Conservation (phyloP, 2,113 vertebrate genomes). For the Oxyura jamaicensis region DNA sequence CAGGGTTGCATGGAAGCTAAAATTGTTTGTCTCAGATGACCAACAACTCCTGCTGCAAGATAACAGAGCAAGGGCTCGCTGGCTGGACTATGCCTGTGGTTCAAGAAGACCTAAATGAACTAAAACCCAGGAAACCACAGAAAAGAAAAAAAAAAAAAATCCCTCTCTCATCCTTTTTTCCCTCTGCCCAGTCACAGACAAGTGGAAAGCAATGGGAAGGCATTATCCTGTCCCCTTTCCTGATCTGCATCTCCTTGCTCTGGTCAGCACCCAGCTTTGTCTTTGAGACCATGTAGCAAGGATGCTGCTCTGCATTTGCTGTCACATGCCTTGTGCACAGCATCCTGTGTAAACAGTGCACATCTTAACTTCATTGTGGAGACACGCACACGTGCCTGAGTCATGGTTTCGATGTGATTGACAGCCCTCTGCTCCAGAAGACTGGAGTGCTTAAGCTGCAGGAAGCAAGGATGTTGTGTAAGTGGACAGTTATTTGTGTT, state of each 20-base stretch:
- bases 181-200: not conserved
- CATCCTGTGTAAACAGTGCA: not conserved
- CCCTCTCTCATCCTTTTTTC: not conserved
- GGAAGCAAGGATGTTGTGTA: constrained; percentile 71
- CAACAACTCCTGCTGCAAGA: not conserved
- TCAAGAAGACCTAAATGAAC: not conserved
- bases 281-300: accelerated
- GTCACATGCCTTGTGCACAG: not conserved
- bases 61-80: not conserved
- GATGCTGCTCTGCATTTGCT: not conserved
- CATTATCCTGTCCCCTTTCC: not conserved
- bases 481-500: constrained; percentile 73
- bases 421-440: constrained; percentile 39
- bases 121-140: not conserved
- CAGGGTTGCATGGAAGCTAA: not conserved
- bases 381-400: not conserved
- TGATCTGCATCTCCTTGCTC: not conserved
- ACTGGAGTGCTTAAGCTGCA: constrained; percentile 21
- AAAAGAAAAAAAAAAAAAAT: not conserved
- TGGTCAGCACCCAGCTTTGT: not conserved
- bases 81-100: not conserved
- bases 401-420: not conserved
- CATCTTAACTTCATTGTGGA: not conserved
- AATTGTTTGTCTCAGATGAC: not conserved
- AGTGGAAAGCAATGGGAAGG: not conserved